Evolutionary conservation across 2,113 vertebrate species (phyloP).

Genomic region (Pica pica): DNA sequence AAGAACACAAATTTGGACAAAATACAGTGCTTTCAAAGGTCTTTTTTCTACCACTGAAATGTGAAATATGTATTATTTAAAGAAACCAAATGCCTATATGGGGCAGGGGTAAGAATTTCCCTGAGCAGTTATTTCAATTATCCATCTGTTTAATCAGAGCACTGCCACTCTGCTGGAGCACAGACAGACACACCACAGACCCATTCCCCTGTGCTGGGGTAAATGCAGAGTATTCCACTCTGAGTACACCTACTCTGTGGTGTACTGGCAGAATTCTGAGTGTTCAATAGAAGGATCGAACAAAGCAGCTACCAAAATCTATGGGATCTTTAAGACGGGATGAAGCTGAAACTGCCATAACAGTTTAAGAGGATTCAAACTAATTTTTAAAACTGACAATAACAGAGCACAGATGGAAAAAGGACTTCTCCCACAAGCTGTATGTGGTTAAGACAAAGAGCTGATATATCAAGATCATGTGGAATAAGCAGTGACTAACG

Average conservation of each 20-base stretch:
- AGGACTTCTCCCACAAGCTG: not conserved
- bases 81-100: not conserved
- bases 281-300: not conserved
- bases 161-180: not conserved
- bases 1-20: not conserved
- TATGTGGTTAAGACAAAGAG: not conserved
- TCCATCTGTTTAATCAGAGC: not conserved
- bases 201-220: not conserved
- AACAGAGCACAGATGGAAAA: not conserved
- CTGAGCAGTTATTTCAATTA: not conserved
- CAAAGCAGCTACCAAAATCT: not conserved
- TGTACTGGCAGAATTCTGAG: not conserved
- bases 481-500: not conserved
- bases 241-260: not conserved
- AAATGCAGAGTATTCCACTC: not conserved
- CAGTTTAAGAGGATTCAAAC: not conserved
- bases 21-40: not conserved
- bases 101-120: not conserved
- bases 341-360: not conserved
- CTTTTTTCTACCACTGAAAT: not conserved
- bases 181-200: not conserved
- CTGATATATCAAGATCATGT: not conserved
- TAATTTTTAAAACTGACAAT: not conserved
- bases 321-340: not conserved
- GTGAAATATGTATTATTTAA: not conserved